phyloP scores from a whole-genome alignment of 2,888 invertebrate genomes.

The Gryllus longicercus region DNA sequence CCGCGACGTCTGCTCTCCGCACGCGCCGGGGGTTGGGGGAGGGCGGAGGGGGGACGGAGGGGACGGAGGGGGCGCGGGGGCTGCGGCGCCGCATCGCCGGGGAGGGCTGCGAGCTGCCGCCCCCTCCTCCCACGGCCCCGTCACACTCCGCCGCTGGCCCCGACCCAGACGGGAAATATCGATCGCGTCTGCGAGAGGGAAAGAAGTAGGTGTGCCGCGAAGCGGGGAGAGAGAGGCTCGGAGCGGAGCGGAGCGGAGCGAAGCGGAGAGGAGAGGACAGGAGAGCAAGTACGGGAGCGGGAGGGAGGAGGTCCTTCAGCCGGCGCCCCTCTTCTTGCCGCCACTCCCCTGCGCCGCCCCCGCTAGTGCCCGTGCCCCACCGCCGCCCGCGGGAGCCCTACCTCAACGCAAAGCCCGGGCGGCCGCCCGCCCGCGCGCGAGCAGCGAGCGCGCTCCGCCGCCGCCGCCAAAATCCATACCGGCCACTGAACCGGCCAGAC shows the following conservation, averaged over 20 bases:
- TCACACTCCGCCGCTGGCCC: not conserved
- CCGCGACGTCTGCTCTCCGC: not conserved
- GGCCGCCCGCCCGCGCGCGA: not conserved
- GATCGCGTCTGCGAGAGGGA: not conserved
- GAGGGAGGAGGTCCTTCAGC: not conserved
- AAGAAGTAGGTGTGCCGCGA: constrained; percentile 7
- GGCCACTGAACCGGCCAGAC: constrained; percentile 28
- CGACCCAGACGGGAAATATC: constrained; percentile 17
- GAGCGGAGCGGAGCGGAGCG: no score
- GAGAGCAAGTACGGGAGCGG: not conserved
- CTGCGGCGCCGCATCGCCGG: not conserved
- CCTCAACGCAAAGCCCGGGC: constrained; percentile 19
- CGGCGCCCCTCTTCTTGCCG: not conserved
- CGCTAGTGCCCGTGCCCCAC: not conserved
- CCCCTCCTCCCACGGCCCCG: not conserved
- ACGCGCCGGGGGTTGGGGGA: not conserved
- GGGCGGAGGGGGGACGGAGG: not conserved
- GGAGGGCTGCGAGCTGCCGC: not conserved
- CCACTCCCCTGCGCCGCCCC: not conserved
- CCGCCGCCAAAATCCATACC: constrained; percentile 32
- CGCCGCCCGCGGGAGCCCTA: constrained; percentile 4
- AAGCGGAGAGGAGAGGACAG: no score
- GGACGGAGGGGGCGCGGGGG: not conserved
- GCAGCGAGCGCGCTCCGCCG: not conserved
- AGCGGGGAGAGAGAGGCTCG: not conserved